These are phyloP conservation scores for Drosophila persimilis DNA, from an alignment of 1,140 invertebrate genomes.

Conservation along the genomic window DNA sequence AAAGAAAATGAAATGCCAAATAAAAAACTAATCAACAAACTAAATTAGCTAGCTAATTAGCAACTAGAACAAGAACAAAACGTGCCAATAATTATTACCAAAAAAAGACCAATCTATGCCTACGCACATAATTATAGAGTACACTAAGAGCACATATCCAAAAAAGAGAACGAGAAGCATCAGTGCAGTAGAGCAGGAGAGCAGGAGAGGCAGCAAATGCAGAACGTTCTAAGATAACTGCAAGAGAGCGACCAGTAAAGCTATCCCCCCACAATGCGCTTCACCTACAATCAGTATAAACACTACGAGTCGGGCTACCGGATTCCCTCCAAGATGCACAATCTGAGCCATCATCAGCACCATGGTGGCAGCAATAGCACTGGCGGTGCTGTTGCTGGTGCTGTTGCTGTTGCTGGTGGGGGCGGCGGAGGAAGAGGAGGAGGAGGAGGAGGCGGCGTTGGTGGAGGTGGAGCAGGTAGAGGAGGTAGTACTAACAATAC, in stretches of 20 bases:
- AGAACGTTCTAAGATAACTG: neutral
- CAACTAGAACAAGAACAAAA: conserved; percentile 14
- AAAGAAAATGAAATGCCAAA: conserved; percentile 48
- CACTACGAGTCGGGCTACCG: conserved; percentile 81
- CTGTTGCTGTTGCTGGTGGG: conserved; percentile 1
- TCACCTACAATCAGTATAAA: conserved; percentile 82
- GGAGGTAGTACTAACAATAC: conserved; percentile 25
- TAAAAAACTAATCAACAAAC: conserved; percentile 26
- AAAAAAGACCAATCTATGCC: conserved; percentile 46
- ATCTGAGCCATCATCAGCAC: conserved; percentile 57
- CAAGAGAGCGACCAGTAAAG: conserved; percentile 10
- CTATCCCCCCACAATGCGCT: conserved; percentile 68
- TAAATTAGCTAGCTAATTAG: conserved; percentile 8
- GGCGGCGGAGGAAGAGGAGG: conserved; percentile 12
- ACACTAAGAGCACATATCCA: conserved; percentile 34
- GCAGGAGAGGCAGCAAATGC: conserved; percentile 22
- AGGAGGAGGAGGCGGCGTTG: neutral
- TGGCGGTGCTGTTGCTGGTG: conserved; percentile 13
- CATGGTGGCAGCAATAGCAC: conserved; percentile 20
- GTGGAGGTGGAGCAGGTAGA: conserved; percentile 7
- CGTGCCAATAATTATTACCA: conserved; percentile 46
- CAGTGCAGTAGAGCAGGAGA: conserved; percentile 6
- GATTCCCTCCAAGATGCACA: conserved; percentile 81
- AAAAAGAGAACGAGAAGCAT: conserved; percentile 24
- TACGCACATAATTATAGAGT: conserved; percentile 32